Evolutionary conservation across 2,113 vertebrate genomes (phyloP).

Genomic region (Pelvicachromis taeniatus): DNA sequence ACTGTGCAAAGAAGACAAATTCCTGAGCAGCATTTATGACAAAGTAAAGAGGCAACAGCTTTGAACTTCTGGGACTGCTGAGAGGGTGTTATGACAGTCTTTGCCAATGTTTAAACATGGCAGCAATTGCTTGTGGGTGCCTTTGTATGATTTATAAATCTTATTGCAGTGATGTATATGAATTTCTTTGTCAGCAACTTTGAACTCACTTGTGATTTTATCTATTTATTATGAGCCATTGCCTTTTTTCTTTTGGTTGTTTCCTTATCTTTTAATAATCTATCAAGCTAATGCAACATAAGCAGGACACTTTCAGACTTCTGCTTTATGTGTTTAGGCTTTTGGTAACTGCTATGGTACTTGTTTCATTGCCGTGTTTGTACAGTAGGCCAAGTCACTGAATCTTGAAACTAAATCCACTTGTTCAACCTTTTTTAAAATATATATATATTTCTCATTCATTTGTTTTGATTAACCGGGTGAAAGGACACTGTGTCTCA

Average conservation of each 20-base stretch:
- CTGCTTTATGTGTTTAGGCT: neutral
- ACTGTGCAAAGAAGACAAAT: slow-evolving; percentile 4
- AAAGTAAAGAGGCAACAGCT: slow-evolving; percentile 25
- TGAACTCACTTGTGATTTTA: neutral
- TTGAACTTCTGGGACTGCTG: slow-evolving; percentile 44
- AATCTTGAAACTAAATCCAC: neutral
- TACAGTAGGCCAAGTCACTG: neutral
- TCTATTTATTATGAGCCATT: neutral
- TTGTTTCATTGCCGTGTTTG: neutral
- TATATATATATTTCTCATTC: neutral
- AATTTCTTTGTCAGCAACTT: slow-evolving; percentile 4
- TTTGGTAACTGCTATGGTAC: neutral
- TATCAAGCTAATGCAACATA: neutral
- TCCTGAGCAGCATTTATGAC: slow-evolving; percentile 33
- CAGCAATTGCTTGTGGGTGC: slow-evolving; percentile 21
- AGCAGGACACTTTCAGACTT: neutral
- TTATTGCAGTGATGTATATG: slow-evolving; percentile 11
- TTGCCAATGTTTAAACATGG: slow-evolving; percentile 42
- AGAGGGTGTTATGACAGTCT: slow-evolving; percentile 42
- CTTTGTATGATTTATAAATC: slow-evolving; percentile 35
- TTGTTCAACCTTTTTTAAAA: neutral
- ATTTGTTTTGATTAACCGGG: too few species aligned
- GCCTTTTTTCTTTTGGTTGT: neutral
- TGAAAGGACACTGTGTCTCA: too few species aligned
- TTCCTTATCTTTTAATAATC: neutral